Conservation (phyloP, 2,797 vertebrate species). For the Pachyuromys duprasi region DNA sequence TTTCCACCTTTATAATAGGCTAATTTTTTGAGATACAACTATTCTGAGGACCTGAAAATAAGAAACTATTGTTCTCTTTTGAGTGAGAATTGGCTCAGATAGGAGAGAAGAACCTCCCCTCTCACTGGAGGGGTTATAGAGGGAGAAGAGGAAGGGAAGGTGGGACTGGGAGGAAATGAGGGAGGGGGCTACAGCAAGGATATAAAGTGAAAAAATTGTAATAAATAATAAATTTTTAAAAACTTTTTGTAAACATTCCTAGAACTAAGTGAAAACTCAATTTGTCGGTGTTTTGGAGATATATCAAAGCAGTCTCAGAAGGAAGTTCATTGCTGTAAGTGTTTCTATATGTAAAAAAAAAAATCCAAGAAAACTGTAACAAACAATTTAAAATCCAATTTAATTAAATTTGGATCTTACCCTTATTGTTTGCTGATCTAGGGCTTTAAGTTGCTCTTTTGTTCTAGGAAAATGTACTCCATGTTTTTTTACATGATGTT, state of each 20-base stretch:
- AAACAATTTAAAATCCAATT: neutral
- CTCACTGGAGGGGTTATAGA: too few species aligned
- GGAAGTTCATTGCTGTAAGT: neutral
- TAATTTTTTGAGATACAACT: neutral
- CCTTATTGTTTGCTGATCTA: neutral
- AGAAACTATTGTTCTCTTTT: too few species aligned
- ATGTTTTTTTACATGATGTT: neutral
- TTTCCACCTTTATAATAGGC: neutral
- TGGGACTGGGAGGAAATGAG: too few species aligned
- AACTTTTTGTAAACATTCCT: neutral
- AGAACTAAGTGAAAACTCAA: neutral
- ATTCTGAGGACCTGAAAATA: neutral
- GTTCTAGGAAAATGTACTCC: neutral
- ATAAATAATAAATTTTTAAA: too few species aligned
- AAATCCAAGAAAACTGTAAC: too few species aligned
- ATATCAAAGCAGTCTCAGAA: neutral
- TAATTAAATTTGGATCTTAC: neutral
- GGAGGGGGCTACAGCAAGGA: too few species aligned
- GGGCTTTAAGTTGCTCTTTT: neutral
- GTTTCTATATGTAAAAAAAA: too few species aligned
- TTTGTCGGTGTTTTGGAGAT: neutral
- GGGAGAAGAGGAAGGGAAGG: too few species aligned
- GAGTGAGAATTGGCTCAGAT: too few species aligned
- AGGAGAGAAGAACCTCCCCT: too few species aligned
- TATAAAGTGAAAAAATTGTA: too few species aligned